Conservation (phyloP, 2,888 invertebrate species). For the Margaritifera margaritifera region DNA sequence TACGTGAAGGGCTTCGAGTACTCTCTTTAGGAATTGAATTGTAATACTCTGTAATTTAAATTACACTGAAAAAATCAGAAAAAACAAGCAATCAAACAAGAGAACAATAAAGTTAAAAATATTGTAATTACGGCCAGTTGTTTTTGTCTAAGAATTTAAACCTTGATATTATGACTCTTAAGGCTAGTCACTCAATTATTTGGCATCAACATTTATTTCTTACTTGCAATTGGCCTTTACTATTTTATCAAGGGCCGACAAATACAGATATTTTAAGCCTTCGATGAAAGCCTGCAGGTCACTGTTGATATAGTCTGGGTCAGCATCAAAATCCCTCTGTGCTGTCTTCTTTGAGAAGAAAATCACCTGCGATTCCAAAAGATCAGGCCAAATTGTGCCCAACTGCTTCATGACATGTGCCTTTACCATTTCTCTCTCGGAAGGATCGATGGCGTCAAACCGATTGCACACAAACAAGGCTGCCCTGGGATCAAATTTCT, state of each 20-base stretch:
- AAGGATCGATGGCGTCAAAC: conserved; percentile 57
- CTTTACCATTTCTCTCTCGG: conserved; percentile 42
- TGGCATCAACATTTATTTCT: conserved; percentile 10
- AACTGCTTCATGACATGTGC: conserved; percentile 41
- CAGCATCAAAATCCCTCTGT: conserved; percentile 33
- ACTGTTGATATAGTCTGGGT: conserved; percentile 56
- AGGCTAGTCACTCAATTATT: too few relatives aligned
- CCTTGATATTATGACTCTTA: not conserved
- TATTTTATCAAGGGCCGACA: conserved; percentile 42
- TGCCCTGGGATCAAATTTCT: conserved; percentile 54
- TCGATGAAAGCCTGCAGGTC: conserved; percentile 46
- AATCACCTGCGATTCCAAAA: conserved; percentile 42
- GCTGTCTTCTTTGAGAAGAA: conserved; percentile 52
- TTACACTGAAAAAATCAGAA: too few relatives aligned
- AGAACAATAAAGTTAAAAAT: not conserved
- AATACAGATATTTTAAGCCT: conserved; percentile 48
- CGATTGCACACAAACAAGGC: conserved; percentile 65
- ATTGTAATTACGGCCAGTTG: not conserved
- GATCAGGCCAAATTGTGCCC: conserved; percentile 56
- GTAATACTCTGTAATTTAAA: too few relatives aligned
- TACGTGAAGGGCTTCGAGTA: too few relatives aligned
- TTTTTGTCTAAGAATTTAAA: not conserved
- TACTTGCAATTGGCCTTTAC: conserved; percentile 59
- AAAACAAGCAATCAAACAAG: not conserved
- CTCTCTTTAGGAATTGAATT: too few relatives aligned